Conservation (phyloP, 2,113 vertebrate genomes). For the Xenopus borealis region DNA sequence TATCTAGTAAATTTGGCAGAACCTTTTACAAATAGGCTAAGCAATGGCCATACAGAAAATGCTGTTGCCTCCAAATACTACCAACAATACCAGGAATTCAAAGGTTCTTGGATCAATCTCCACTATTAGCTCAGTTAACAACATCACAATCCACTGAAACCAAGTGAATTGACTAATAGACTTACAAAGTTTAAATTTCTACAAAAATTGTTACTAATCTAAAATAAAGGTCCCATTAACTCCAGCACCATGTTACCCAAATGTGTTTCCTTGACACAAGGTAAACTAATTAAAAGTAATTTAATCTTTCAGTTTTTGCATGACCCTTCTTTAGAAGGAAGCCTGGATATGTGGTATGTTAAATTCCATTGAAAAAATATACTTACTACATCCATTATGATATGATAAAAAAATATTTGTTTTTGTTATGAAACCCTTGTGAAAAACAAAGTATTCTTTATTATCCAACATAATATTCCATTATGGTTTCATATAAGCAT, state of each 20-base stretch:
- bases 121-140: too few relatives aligned
- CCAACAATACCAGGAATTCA: too few relatives aligned
- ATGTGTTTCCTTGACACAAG: constrained; percentile 79
- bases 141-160: too few relatives aligned
- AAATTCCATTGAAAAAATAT: constrained; percentile 36
- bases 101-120: too few relatives aligned
- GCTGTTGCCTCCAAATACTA: too few relatives aligned
- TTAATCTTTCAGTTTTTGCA: constrained; percentile 45
- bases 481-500: not conserved
- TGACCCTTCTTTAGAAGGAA: constrained; percentile 39
- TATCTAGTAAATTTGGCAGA: not conserved
- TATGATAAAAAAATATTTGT: constrained; percentile 26
- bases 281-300: constrained; percentile 63
- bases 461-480: not conserved
- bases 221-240: not conserved
- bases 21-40: not conserved
- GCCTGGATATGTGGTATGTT: constrained; percentile 15
- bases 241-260: constrained; percentile 47
- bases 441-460: not conserved
- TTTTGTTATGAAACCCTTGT: constrained; percentile 13
- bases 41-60: not conserved
- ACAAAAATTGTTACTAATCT: constrained; percentile 64
- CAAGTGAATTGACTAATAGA: too few relatives aligned
- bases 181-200: too few relatives aligned
- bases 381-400: constrained; percentile 18